phyloP scores from a whole-genome alignment of 2,113 vertebrate species.

The Oncorhynchus masou region DNA sequence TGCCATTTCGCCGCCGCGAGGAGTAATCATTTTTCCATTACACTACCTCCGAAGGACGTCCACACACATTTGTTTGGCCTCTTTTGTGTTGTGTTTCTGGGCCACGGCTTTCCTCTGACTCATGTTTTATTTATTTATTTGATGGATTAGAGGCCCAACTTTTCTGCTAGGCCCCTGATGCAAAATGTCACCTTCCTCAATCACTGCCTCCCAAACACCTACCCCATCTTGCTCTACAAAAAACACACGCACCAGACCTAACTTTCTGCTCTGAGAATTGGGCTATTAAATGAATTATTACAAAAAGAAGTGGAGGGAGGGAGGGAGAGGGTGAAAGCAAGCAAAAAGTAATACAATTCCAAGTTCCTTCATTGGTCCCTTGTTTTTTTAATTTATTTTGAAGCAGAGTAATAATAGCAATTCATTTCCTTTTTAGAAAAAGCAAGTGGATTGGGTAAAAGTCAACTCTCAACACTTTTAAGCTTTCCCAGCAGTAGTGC shows the following conservation, averaged over 20 bases:
- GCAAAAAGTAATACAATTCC: neutral
- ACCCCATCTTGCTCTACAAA: neutral
- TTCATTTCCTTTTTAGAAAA: constrained; percentile 17
- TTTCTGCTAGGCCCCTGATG: constrained; percentile 39
- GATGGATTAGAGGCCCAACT: constrained; percentile 40
- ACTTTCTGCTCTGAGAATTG: constrained; percentile 5
- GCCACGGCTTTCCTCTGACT: constrained; percentile 22
- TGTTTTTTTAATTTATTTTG: neutral
- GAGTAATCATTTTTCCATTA: constrained; percentile 49
- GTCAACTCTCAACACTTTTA: neutral
- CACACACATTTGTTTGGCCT: constrained; percentile 36
- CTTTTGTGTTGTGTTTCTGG: constrained; percentile 12
- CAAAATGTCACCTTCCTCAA: constrained; percentile 43
- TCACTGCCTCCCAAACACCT: constrained; percentile 18
- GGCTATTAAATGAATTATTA: constrained; percentile 1
- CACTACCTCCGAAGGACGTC: constrained; percentile 36
- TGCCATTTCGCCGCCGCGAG: constrained; percentile 21
- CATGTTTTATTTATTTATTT: constrained; percentile 42
- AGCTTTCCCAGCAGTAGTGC: no score
- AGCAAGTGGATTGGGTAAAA: neutral
- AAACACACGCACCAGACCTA: neutral
- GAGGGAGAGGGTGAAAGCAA: neutral
- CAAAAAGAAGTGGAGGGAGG: neutral
- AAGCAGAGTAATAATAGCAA: neutral
- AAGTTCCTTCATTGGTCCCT: neutral